A percentile compares a stretch with the other conserved stretches of the same genome.
phyloP scores from a whole-genome alignment of 2,797 vertebrate genomes.

The Eulemur albifrons region DNA sequence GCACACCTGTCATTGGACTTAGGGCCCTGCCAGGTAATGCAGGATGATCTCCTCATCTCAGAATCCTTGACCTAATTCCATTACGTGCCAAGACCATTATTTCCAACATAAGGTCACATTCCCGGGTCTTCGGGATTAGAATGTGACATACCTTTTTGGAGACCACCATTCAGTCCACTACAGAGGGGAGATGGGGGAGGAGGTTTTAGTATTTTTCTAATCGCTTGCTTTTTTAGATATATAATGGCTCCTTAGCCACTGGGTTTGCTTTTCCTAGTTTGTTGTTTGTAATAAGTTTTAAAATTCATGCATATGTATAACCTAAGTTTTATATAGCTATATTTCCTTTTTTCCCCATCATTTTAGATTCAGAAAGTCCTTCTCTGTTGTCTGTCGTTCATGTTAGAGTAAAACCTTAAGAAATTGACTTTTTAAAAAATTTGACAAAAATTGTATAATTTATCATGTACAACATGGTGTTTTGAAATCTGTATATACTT shows the following conservation, averaged over 20 bases:
- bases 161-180: not conserved
- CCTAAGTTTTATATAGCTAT: not conserved
- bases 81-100: not conserved
- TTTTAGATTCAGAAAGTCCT: not conserved
- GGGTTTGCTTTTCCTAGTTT: not conserved
- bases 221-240: not conserved
- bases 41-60: not conserved
- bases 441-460: not conserved
- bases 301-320: not conserved
- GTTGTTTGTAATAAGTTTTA: not conserved
- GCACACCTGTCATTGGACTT: not conserved
- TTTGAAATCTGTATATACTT: not conserved
- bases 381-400: not conserved
- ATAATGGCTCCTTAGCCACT: not conserved
- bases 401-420: not conserved
- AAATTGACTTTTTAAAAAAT: not conserved
- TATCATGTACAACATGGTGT: not conserved
- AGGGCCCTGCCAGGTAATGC: not conserved
- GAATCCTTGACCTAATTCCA: not conserved
- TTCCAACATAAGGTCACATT: not conserved
- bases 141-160: not conserved
- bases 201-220: not conserved
- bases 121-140: not conserved
- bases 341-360: not conserved
- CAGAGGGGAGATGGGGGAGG: too few species aligned